Percentiles rank a stretch among this genome's conserved stretches.
Evolutionary conservation across 2,797 vertebrate species (phyloP).

Genomic region (Pristis pectinata): DNA sequence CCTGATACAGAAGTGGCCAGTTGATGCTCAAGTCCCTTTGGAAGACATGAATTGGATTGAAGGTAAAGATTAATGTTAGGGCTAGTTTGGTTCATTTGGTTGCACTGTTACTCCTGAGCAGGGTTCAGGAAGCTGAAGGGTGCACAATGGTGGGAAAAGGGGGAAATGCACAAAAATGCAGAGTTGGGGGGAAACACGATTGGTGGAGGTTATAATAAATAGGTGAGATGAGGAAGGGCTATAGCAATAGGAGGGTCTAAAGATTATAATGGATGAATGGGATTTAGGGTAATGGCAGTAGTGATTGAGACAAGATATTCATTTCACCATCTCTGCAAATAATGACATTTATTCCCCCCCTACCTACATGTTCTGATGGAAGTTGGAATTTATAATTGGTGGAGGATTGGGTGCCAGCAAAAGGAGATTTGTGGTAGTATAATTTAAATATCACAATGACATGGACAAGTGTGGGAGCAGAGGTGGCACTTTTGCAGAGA

Average conservation of each 20-base stretch:
- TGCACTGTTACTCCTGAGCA: background rate
- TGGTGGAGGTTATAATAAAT: background rate
- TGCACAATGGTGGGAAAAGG: background rate
- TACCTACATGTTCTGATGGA: background rate
- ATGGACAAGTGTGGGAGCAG: background rate
- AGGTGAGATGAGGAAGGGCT: background rate
- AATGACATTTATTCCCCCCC: background rate
- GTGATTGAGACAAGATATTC: background rate
- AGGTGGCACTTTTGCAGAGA: background rate
- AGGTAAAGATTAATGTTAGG: constrained; percentile 54
- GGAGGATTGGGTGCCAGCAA: background rate
- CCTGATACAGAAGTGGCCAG: constrained; percentile 71
- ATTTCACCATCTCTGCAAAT: background rate
- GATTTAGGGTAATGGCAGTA: background rate
- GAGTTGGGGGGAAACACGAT: background rate
- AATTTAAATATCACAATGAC: background rate
- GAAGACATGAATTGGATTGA: constrained; percentile 79
- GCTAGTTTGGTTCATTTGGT: background rate
- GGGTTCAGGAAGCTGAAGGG: background rate
- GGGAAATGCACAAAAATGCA: background rate
- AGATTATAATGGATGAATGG: background rate
- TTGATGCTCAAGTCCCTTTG: constrained; percentile 67
- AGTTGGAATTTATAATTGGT: background rate
- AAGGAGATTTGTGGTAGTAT: background rate
- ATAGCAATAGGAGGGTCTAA: background rate